phyloP scores from a whole-genome alignment of 2,888 invertebrate genomes.

The Linnaemya tessellans region DNA sequence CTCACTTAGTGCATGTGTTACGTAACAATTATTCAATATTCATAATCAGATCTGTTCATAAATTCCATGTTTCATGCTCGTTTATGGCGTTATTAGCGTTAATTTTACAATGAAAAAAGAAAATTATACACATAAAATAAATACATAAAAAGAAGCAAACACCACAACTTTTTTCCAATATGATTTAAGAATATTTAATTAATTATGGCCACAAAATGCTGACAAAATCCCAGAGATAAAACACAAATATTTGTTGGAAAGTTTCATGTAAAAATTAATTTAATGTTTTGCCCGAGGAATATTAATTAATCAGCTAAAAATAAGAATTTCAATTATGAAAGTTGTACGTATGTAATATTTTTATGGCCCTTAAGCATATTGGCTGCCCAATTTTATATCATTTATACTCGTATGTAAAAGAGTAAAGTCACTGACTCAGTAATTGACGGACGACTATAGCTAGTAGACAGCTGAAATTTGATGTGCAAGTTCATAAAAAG shows the following conservation, averaged over 20 bases:
- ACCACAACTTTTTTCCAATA: background rate
- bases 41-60: constrained; percentile 38
- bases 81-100: constrained; percentile 46
- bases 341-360: background rate
- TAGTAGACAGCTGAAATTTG: too few species aligned
- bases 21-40: constrained; percentile 40
- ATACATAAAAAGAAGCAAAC: background rate
- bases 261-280: constrained; percentile 40
- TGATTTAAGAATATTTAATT: constrained; percentile 53
- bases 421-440: too few species aligned
- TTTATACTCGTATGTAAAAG: background rate
- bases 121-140: too few species aligned
- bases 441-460: too few species aligned
- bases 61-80: constrained; percentile 19
- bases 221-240: background rate
- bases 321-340: background rate
- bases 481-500: too few species aligned
- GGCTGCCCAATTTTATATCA: background rate
- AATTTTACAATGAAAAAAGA: constrained; percentile 21
- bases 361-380: background rate
- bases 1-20: background rate
- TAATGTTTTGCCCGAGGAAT: constrained; percentile 18
- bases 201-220: constrained; percentile 3
- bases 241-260: constrained; percentile 24
- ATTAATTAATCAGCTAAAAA: constrained; percentile 24